Base-by-base conservation (phyloP, 2,888 invertebrate genomes). In the Pachydiplax longipennis region DNA sequence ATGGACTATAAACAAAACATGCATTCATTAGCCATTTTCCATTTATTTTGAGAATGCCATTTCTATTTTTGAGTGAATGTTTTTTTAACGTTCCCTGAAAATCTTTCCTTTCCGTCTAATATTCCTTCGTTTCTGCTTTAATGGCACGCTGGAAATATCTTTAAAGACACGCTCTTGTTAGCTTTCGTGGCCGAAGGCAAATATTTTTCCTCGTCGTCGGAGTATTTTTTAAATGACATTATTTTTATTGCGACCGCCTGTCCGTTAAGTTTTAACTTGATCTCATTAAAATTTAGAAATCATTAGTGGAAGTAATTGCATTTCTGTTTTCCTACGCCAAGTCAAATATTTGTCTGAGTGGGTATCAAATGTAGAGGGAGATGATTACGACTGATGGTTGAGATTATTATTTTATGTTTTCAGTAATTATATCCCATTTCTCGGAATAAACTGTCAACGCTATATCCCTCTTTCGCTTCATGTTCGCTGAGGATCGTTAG, bases 301-400 rank as follows among this genome's bases (percentile, higher is more conserved):
- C 73, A 73, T 73, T 73, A 73, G 73, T 73, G 73, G 73, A 73
- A 73, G 73, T 73, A 73, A 73, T 73, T 73, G 73, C 73, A 73
- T 73, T 73, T 73, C 73, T 73, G 73, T 73, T 73, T 73, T 73
- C 73, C 31, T 73, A 13, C 25, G 73, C 12, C 31, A 73, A 73
- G 73, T 73, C 31, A 73, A 73, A 73, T 73, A 73, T 73, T 73
- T 73, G 31, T 73, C 73, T 8, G 73, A 73, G 73, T 73, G 25
- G 25, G 31, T 25, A 13, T 73, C 25, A 73, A 73, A 73, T 31
- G 31, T 73, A 13, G 73, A 73, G 6, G 18, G 53, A 31, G 73
- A 25, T 73, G 73, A 25, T 73, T 73, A 73, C 31, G 31, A 25
- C 2, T 31, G 25, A 73, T 25, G 73, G 73, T 31, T 8, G 73